Base-by-base conservation (phyloP, 1,140 invertebrate genomes). In the Orius insidiosus region DNA sequence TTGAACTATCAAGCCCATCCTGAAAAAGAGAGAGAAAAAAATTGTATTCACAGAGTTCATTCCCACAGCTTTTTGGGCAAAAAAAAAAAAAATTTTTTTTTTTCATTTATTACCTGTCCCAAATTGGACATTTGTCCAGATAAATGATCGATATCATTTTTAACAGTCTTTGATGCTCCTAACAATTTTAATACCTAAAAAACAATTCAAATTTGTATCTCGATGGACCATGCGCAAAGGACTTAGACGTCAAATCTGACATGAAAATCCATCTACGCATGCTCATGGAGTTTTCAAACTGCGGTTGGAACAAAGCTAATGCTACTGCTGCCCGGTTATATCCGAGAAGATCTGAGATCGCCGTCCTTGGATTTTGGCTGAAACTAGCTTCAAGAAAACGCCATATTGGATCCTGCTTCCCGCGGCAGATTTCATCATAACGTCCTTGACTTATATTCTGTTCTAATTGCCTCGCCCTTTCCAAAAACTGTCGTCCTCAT, bases 321-420 rank as follows among this genome's bases (percentile, higher is more conserved):
- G 33, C 59, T 9, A 71, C 52, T 47, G 66, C 63, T 49, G 62
- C 62, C 47, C 60, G 54, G 49, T 70, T 62, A 58, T 67, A 74
- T 62, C 80, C 84, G 13, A 89, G 63, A 30, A 88, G 40, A 6
- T 46, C 47, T 15, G 49, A 36, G 9, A 55, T 52, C 5, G 48
- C 44, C 30, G 64, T 62, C 39, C 75, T 66, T 33, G 80, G 80
- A 56, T 84, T 74, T 31, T 72, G 70, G 52, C 82, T 71, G 67
- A 94, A 92, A 62, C 82, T 86, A 31, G 86, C 82, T 52, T 78
- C 70, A 18, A 88, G 70, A 59, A 80, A 86, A 57, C 74, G 75
- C 83, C 83, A 87, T 16, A 82, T 62, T 10, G 53, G 50, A 60
- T 76, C 77, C 37, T 74, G 73, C 47, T 73, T 71, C 56, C 78